These are phyloP conservation scores for Myotis planiceps DNA, from an alignment of 2,797 vertebrate species.

Conservation along the genomic window DNA sequence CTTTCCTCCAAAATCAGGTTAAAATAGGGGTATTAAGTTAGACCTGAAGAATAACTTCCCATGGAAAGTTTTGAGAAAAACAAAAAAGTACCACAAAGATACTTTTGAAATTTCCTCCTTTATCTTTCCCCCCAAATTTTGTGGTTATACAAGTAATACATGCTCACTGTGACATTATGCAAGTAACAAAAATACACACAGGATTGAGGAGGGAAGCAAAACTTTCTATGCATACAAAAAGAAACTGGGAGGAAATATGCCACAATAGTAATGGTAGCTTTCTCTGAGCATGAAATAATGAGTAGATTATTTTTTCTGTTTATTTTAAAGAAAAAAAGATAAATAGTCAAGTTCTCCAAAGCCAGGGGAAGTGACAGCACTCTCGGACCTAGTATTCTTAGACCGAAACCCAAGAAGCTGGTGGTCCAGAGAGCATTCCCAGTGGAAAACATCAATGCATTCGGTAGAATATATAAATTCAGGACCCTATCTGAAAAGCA, in stretches of 20 bases:
- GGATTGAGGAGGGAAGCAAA: neutral
- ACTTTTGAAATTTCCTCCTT: neutral
- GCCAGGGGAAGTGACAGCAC: neutral
- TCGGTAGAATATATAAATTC: slow-evolving; percentile 67
- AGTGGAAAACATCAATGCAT: slow-evolving; percentile 48
- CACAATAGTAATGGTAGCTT: slow-evolving; percentile 11
- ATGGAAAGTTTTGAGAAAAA: neutral
- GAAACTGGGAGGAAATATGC: slow-evolving; percentile 14
- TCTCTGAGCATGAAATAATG: slow-evolving; percentile 47
- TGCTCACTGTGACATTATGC: neutral
- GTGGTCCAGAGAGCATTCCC: neutral
- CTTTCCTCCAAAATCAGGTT: neutral
- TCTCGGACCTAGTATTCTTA: neutral
- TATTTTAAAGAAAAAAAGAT: slow-evolving; percentile 43
- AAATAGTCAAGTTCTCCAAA: slow-evolving; percentile 44
- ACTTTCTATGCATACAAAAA: neutral
- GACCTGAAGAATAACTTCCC: neutral
- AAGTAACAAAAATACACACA: slow-evolving; percentile 6
- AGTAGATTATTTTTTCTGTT: slow-evolving; percentile 29
- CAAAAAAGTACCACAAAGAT: neutral
- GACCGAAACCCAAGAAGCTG: neutral
- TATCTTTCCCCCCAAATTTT: neutral
- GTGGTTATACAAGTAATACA: slow-evolving; percentile 1
- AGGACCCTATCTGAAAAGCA: slow-evolving; percentile 67
- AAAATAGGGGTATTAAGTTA: neutral